Percentiles rank a stretch among this genome's conserved stretches.
Conservation (phyloP, 2,888 invertebrate genomes). For the Petrolisthes manimaculis region DNA sequence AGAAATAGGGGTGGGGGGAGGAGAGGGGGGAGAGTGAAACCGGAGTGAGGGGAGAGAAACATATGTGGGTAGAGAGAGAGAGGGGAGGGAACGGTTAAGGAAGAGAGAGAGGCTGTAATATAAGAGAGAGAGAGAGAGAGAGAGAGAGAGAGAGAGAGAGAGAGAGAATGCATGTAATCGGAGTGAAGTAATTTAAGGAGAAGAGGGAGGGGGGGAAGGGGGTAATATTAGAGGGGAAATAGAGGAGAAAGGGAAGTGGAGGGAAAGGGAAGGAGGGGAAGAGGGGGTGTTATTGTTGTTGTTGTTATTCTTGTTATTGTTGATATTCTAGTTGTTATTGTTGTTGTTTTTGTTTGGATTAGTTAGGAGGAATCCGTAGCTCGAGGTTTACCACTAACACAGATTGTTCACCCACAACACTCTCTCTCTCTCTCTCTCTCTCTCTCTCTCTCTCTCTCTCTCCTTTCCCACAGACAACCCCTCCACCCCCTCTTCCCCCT, state of each 20-base stretch:
- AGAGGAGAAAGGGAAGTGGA: constrained; percentile 8
- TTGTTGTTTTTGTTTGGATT: neutral
- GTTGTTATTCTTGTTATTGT: too few species aligned
- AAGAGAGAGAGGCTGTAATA: neutral
- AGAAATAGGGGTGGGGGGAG: too few species aligned
- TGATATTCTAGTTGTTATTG: too few species aligned
- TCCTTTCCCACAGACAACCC: neutral
- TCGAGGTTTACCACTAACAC: neutral
- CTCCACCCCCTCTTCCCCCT: neutral
- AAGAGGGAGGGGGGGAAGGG: neutral
- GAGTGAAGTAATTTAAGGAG: neutral
- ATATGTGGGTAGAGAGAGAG: too few species aligned
- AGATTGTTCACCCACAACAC: neutral
- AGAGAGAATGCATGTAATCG: neutral
- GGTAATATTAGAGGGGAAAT: neutral
- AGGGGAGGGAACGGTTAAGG: too few species aligned
- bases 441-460: neutral
- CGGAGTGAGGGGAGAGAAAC: too few species aligned
- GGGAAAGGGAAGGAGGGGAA: constrained; percentile 13
- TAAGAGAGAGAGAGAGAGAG: neutral
- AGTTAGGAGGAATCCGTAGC: neutral
- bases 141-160: neutral
- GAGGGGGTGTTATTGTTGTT: neutral
- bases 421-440: neutral
- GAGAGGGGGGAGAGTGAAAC: too few species aligned